Conservation (phyloP, 2,797 vertebrate species). For the Artibeus jamaicensis region DNA sequence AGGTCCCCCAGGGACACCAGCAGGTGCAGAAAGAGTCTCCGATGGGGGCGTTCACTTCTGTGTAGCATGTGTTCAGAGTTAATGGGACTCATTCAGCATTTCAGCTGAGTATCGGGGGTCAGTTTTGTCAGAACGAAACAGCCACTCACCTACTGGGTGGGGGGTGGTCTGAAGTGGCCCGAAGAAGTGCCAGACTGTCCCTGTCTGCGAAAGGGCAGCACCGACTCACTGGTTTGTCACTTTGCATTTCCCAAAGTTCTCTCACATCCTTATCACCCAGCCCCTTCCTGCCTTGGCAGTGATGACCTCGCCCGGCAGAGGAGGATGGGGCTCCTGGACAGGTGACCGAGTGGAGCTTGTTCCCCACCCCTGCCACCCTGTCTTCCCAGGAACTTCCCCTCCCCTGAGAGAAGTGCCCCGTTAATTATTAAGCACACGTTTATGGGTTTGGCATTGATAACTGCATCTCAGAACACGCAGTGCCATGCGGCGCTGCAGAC, state of each 20-base stretch:
- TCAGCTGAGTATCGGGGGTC: not conserved
- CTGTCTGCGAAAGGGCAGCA: not conserved
- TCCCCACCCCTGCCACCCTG: not conserved
- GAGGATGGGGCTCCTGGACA: not conserved
- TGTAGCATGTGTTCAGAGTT: not conserved
- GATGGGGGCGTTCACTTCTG: fast-evolving
- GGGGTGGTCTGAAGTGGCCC: not conserved
- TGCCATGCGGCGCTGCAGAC: not conserved
- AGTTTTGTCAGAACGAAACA: not conserved
- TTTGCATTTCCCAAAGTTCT: not conserved
- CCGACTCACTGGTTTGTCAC: not conserved
- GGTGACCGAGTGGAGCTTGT: not conserved
- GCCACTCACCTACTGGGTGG: not conserved
- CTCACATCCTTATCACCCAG: not conserved
- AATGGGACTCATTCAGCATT: not conserved
- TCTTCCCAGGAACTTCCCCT: not conserved
- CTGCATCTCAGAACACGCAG: not conserved
- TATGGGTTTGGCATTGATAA: not conserved
- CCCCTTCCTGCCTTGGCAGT: not conserved
- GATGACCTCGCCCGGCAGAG: not conserved
- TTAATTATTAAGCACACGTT: not conserved
- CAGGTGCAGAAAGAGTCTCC: fast-evolving
- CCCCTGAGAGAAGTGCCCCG: not conserved
- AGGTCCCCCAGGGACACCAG: not conserved
- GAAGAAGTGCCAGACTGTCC: not conserved